These are phyloP conservation scores for Meteorus colon DNA, from an alignment of 2,888 invertebrate genomes.

Conservation along the genomic window DNA sequence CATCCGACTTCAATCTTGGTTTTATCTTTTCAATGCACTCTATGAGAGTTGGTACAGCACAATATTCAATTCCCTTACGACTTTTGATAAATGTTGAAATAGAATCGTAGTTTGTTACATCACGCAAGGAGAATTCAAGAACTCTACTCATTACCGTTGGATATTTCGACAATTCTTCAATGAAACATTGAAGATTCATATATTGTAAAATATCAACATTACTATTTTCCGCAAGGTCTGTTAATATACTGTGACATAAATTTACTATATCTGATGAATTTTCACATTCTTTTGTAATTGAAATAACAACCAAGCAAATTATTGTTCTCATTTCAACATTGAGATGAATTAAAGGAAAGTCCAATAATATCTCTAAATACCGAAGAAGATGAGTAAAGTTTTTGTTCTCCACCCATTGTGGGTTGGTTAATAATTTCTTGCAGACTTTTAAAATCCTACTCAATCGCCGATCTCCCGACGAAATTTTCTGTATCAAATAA, in stretches of 20 bases:
- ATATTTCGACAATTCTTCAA: conserved; percentile 52
- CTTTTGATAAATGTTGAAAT: conserved; percentile 28
- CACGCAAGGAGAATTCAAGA: conserved; percentile 57
- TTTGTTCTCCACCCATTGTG: conserved; percentile 54
- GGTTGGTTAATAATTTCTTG: conserved; percentile 50
- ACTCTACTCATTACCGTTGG: conserved; percentile 51
- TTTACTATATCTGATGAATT: conserved; percentile 40
- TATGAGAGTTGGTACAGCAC: conserved; percentile 54
- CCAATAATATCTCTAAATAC: conserved; percentile 51
- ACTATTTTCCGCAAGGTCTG: conserved; percentile 58
- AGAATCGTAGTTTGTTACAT: conserved; percentile 49
- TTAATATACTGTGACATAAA: conserved; percentile 55
- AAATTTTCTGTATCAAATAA: conserved; percentile 44
- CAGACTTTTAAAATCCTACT: conserved; percentile 52
- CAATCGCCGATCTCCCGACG: conserved; percentile 44
- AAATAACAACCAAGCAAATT: conserved; percentile 58
- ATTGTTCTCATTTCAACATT: conserved; percentile 53
- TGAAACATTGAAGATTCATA: neutral
- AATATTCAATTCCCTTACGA: conserved; percentile 28
- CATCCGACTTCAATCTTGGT: conserved; percentile 54
- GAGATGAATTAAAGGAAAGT: conserved; percentile 58
- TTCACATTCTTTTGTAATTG: conserved; percentile 56
- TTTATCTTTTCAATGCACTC: conserved; percentile 59
- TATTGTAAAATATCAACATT: conserved; percentile 55
- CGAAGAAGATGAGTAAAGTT: conserved; percentile 21